These are phyloP conservation scores for Drosophila subobscura DNA, from an alignment of 1,140 invertebrate species.

Conservation along the genomic window DNA sequence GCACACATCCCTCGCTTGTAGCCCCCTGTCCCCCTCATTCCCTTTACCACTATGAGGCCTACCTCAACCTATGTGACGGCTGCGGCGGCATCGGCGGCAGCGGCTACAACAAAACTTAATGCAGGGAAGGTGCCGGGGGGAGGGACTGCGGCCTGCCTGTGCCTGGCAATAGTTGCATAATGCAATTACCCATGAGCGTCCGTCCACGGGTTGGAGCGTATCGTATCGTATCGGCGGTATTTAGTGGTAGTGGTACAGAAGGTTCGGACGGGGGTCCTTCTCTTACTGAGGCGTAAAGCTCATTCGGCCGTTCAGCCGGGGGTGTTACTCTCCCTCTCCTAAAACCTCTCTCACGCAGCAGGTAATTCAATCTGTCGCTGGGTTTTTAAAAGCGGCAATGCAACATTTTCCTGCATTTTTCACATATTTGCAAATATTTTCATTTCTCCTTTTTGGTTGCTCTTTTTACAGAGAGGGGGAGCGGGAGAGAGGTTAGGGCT, in stretches of 20 bases:
- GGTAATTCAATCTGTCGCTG: slow-evolving; percentile 79
- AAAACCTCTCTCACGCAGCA: slow-evolving; percentile 23
- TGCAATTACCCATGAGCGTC: slow-evolving; percentile 71
- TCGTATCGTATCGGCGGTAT: slow-evolving; percentile 62
- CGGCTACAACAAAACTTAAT: slow-evolving; percentile 76
- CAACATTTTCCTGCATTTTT: slow-evolving; percentile 72
- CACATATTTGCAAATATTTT: slow-evolving; percentile 72
- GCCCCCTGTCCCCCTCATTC: neutral
- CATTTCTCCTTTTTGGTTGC: slow-evolving; percentile 53
- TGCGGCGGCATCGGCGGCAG: slow-evolving; percentile 61
- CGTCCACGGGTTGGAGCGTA: too few relatives aligned
- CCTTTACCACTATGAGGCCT: neutral
- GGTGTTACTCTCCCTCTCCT: neutral
- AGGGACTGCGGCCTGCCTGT: too few relatives aligned
- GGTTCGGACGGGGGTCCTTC: too few relatives aligned
- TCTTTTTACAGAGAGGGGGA: neutral
- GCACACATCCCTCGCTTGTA: slow-evolving; percentile 31
- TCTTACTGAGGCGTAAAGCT: too few relatives aligned
- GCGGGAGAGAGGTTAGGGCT: slow-evolving; percentile 6
- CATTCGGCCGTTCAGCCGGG: too few relatives aligned
- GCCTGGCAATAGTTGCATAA: slow-evolving; percentile 73
- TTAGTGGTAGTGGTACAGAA: slow-evolving; percentile 26
- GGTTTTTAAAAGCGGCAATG: slow-evolving; percentile 52
- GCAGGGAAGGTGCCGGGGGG: neutral
- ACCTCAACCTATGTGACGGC: slow-evolving; percentile 32